Base-by-base conservation (phyloP, 2,888 invertebrate species). In the Gymnoscelis rufifasciata region DNA sequence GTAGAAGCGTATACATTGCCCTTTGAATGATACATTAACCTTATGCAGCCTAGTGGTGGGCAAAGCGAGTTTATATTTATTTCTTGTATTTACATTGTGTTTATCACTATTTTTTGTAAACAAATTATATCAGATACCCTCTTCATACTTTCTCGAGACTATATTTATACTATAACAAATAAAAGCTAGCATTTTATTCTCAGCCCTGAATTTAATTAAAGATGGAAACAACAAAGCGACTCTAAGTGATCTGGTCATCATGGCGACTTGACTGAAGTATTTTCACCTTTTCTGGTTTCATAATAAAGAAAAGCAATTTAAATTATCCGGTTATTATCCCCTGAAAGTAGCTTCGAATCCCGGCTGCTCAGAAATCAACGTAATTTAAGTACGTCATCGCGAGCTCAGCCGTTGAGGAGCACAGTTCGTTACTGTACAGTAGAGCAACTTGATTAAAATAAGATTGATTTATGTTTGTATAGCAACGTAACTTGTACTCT, bases 311-410 rank as follows among this genome's bases (percentile, higher is more conserved):
- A 49, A 50, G 45, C 46, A 52, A 53, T 51, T 51, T 47, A 47
- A 51, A 51, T 51, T 51, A 51, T 51, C 38, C 50, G 38, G 45
- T 50, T 45, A 50, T 50, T 45, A 50, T 50, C 45, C 42, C 38
- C 30, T 10, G 49, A 45, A 50, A 50, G 42, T 45, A 45, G 41
- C 42, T 36, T 14, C 19, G 39, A 45, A 42, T 45, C 47, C 41
- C 30, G 43, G 38, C 37, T 44, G 47, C 43, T 43, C 38, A 43
- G 47, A 44, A 47, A 50, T 50, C 41, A 50, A 43, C 38, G 47
- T 50, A 47, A 53, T 47, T 42, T 47, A 47, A 50, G 47, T 50
- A 51, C 38, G 43, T 46, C 46, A 37, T 43, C 42, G 40, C 43
- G 39, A 33, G 31, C 42, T 47, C 46, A 43, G 46, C 28, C 36